Base-by-base conservation (phyloP, 2,113 vertebrate genomes). In the Circaetus gallicus region DNA sequence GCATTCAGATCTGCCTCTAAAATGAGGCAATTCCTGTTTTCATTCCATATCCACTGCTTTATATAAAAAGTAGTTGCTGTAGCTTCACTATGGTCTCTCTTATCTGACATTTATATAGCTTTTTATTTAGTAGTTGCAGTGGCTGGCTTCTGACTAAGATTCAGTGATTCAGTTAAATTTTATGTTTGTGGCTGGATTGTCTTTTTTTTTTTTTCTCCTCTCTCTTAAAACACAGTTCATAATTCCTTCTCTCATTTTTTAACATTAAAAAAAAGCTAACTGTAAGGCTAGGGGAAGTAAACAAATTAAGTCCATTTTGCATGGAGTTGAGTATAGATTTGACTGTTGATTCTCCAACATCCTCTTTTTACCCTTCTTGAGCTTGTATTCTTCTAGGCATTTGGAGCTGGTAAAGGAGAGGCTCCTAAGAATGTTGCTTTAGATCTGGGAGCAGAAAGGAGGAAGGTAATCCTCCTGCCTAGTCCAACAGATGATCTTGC, bases 401-500 rank as follows among this genome's bases (percentile, higher is more conserved):
- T 93, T 66, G 45, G 36, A 53, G 13, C 32, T 55, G 42, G 22
- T 40, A 29, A 32, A 70, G 16, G 26, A 69, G n/a, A 69, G 10
- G 18, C 3, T 84, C 7, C 15, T 32, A 20, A 42, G 50, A 85
- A 22, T 22, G 16, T 13, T 49, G 13, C 22, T 82, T 1, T 50
- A 40, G 65, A 11, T 52, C 17, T 52, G 5, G 7, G 45, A 50
- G 25, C 28, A 59, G 50, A 67, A 70, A 45, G 31, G 47, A 89
- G 36, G 36, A n/a, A 63, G 16, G 32, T 7, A 13, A 56, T 65
- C 2, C 4, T 87, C 15, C 31, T 76, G 18, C 25, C 20, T 50
- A 8, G 11, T 31, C 52, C 10, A 21, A 5, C 20, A 56, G 17
- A 5, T 2, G 6, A 0, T n/a, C 16, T 76, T 0, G 0, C 19